Conservation (phyloP, 1,140 invertebrate species). For the Drosophila kurseongensis region DNA sequence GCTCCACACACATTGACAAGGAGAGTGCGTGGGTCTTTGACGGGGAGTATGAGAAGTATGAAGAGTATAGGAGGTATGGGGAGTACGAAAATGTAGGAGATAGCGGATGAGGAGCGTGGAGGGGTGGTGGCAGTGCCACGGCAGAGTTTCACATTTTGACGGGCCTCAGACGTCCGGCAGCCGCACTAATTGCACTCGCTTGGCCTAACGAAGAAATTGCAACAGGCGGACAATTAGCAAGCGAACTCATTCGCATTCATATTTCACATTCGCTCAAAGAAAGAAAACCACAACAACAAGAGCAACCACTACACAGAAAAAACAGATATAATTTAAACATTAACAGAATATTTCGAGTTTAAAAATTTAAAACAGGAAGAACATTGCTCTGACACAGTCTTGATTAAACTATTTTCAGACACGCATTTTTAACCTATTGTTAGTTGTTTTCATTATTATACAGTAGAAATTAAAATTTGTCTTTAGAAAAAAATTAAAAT, state of each 20-base stretch:
- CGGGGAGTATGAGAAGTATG: conserved; percentile 1
- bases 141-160: conserved; percentile 64
- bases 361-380: too few relatives aligned
- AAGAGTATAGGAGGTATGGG: neutral
- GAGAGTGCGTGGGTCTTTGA: conserved; percentile 15
- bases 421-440: too few relatives aligned
- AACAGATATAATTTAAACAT: too few relatives aligned
- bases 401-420: too few relatives aligned
- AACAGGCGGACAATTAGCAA: conserved; percentile 51
- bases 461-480: too few relatives aligned
- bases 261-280: conserved; percentile 32
- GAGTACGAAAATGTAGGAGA: neutral
- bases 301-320: neutral
- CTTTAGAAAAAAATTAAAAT: too few relatives aligned
- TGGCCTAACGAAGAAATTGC: conserved; percentile 42
- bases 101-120: neutral
- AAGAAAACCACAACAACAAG: neutral
- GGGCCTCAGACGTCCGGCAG: conserved; percentile 58
- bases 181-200: conserved; percentile 65
- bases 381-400: too few relatives aligned
- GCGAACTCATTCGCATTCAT: conserved; percentile 34
- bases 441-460: too few relatives aligned
- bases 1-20: conserved; percentile 38
- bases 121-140: conserved; percentile 1
- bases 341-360: too few relatives aligned